These are phyloP conservation scores for Cyprinodon brontotheroides DNA, from an alignment of 2,113 vertebrate genomes.

Conservation along the genomic window DNA sequence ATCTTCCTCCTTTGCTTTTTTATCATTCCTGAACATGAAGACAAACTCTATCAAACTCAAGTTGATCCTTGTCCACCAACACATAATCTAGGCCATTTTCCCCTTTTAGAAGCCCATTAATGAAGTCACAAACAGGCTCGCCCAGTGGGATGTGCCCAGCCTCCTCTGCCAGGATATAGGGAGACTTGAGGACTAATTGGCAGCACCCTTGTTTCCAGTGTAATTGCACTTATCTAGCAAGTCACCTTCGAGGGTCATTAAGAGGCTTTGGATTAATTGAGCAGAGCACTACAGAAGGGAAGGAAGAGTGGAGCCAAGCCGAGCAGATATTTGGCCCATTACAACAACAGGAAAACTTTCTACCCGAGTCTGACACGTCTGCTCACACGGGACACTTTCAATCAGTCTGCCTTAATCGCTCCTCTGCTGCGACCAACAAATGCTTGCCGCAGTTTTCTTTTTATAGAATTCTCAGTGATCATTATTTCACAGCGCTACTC, in stretches of 20 bases:
- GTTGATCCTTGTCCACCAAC: conserved; percentile 60
- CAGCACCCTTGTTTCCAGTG: conserved; percentile 79
- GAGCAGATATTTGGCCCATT: conserved; percentile 76
- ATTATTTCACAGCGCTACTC: conserved; percentile 69
- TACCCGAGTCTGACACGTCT: conserved; percentile 50
- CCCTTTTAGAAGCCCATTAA: conserved; percentile 78
- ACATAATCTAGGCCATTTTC: conserved; percentile 71
- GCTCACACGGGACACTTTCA: conserved; percentile 69
- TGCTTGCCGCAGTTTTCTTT: conserved; percentile 62
- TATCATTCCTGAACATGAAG: conserved; percentile 43
- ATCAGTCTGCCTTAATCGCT: conserved; percentile 71
- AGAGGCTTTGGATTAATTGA: conserved; percentile 81
- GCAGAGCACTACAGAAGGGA: conserved; percentile 65
- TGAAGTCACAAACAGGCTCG: conserved; percentile 81
- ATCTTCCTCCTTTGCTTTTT: conserved; percentile 7
- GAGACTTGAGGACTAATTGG: conserved; percentile 80
- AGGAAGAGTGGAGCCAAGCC: conserved; percentile 46
- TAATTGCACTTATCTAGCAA: conserved; percentile 83
- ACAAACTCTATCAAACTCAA: conserved; percentile 49
- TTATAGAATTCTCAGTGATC: conserved; percentile 74
- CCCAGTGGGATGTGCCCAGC: conserved; percentile 69
- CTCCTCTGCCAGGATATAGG: conserved; percentile 63
- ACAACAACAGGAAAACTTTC: conserved; percentile 70
- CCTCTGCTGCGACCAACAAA: conserved; percentile 67
- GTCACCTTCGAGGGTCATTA: conserved; percentile 85